Evolutionary conservation across 2,797 vertebrate species (phyloP), one percentile per base, ranked within the genome.

Genomic region (Rhinatrema bivittatum): DNA sequence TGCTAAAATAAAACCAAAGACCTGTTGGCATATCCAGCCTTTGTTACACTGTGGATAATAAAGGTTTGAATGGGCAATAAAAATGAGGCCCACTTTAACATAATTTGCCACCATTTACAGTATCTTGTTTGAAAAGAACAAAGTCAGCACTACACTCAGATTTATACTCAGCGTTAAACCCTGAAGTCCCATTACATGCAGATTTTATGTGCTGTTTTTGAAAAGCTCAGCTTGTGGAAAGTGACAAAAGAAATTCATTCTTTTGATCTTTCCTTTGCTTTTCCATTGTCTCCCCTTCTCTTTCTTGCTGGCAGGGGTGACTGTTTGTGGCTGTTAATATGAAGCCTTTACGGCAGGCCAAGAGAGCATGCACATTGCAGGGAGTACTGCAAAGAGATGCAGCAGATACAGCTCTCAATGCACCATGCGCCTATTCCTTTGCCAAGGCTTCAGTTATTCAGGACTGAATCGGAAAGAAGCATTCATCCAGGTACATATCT

Each of bases 401-500:
- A 37, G 25, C 29, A 25, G 31, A 22, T 11, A 21, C 7, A 41
- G 18, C 9, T 14, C 10, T 5, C n/a, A n/a, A 12, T 14, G 16
- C 12, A 19, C 10, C 16, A 17, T 3, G 11, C 4, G 7, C 25
- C 26, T 39, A 16, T 36, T 2, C 8, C 27, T 23, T 15, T 11
- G 27, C 27, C 7, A 12, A 29, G 16, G 16, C 14, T 16, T 36
- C 10, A 32, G 22, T 22, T 30, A 20, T 25, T 38, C 32, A 27
- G 22, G 19, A 2, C n/a, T n/a, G 42, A 46, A 49, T 44, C 31
- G 31, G 25, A 13, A 40, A 4, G 9, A 32, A 42, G 27, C 25
- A 50, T 9, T n/a, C n/a, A n/a, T 11, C 22, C 7, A 22, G 16
- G 4, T 50, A 51, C 39, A 45, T 20, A 40, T 37, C n/a, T n/a